Evolutionary conservation across 2,797 vertebrate genomes (phyloP).

Genomic region (Phalanger gymnotis): DNA sequence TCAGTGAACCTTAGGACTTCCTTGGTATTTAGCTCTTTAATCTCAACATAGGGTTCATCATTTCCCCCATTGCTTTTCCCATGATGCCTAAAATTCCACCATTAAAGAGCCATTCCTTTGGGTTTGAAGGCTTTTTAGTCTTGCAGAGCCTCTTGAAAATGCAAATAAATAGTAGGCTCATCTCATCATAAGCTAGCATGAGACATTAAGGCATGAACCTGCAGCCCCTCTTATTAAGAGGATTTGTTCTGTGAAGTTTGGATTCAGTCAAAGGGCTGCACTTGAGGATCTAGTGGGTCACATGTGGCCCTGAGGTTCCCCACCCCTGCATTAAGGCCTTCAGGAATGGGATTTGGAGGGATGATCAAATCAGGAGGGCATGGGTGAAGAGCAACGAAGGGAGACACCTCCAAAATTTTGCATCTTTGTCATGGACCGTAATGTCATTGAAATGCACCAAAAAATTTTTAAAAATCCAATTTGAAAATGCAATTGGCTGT

Average conservation of each 20-base stretch:
- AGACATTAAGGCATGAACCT: background rate
- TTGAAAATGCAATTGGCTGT: background rate
- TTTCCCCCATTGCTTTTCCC: background rate
- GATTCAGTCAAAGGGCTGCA: too few relatives aligned
- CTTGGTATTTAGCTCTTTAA: background rate
- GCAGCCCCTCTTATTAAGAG: too few relatives aligned
- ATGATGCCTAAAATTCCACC: background rate
- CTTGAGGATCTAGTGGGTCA: too few relatives aligned
- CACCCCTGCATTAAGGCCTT: background rate
- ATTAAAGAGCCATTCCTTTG: background rate
- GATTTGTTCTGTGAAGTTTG: too few relatives aligned
- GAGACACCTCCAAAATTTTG: background rate
- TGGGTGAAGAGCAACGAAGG: background rate
- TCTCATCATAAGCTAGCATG: background rate
- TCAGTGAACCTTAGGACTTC: background rate
- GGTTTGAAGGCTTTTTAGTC: background rate
- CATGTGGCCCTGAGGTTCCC: too few relatives aligned
- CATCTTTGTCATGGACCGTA: background rate
- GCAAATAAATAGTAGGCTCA: background rate
- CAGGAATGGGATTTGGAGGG: background rate
- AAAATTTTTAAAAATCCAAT: background rate
- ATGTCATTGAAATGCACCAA: background rate
- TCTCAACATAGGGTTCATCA: background rate
- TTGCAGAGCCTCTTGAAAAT: background rate
- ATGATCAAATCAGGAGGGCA: background rate